Evolutionary conservation across 2,797 vertebrate genomes (phyloP), one percentile per base, ranked within the genome.

Genomic region (Gymnocypris eckloni): DNA sequence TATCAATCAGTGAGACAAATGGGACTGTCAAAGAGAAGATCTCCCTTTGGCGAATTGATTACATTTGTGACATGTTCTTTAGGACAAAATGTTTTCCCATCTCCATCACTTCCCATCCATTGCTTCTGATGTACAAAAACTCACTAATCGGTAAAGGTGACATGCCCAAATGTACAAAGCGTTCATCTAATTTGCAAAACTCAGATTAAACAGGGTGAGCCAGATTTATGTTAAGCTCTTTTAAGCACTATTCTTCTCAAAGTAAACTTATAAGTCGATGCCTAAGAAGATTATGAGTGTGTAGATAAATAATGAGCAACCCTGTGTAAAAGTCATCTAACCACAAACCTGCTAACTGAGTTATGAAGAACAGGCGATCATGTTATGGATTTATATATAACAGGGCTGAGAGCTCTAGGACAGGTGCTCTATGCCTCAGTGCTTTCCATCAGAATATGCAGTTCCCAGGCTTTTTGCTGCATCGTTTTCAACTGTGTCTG

Each of bases 401-500:
- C 56, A 37, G 77, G 59, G 59, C 77, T 80, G 69, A 56, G 77
- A 76, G 70, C n/a, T 84, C 20, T 45, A 69, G 48, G 86, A 84
- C 70, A 84, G 86, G 45, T 56, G 77, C 71, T 84, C 56, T 33
- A 61, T 66, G 81, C 50, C 59, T 66, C 69, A 75, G 61, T 22
- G 64, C 54, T 67, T 73, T 83, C 90, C 92, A 88, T 91, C 89
- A 85, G 85, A 88, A 92, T 89, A 81, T 90, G 90, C 92, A 90
- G 64, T 16, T 89, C 91, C 88, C 86, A 83, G 66, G 83, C 89
- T 87, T 91, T 91, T 83, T 91, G 86, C 70, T 83, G 72, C 87
- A 88, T 88, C 81, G 6, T 43, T 66, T 93, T 92, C 92, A 87
- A 91, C 82, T 93, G 93, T 92, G 86, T 91, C 88, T 88, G 79